Conservation (phyloP, 2,113 vertebrate genomes). For the Dicentrarchus labrax region DNA sequence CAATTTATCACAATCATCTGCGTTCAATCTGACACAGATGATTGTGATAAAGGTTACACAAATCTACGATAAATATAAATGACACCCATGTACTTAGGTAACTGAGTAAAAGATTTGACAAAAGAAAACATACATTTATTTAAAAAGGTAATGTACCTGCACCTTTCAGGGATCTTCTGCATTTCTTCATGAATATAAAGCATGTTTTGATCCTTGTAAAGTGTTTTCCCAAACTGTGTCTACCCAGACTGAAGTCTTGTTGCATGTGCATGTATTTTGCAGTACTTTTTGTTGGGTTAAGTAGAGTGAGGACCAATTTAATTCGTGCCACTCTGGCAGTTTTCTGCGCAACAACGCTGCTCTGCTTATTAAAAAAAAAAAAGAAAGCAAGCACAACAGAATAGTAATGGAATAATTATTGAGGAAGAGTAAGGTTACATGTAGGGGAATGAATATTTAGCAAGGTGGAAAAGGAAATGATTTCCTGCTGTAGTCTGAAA, state of each 20-base stretch:
- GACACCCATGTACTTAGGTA: too few relatives aligned
- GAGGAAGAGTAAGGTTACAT: slow-evolving; percentile 12
- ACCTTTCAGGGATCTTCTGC: background rate
- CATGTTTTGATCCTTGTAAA: background rate
- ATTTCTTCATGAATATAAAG: slow-evolving; percentile 2
- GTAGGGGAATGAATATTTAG: slow-evolving; percentile 19
- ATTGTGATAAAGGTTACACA: background rate
- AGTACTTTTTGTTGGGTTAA: background rate
- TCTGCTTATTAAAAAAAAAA: slow-evolving; percentile 3
- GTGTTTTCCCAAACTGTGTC: background rate
- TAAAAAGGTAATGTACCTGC: background rate
- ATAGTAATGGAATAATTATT: slow-evolving; percentile 26
- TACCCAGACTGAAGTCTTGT: background rate
- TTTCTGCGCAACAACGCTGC: background rate
- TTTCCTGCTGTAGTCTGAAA: slow-evolving; percentile 25
- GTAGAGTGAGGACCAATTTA: background rate
- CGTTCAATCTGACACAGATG: background rate
- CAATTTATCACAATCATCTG: background rate
- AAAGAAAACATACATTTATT: background rate
- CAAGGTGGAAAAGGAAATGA: slow-evolving; percentile 25
- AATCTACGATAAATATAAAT: background rate
- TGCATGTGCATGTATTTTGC: background rate
- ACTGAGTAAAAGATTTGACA: background rate
- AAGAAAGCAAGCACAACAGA: background rate
- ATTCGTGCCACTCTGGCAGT: background rate